Evolutionary conservation across 2,113 vertebrate genomes (phyloP).

Genomic region (Puntigrus tetrazona): DNA sequence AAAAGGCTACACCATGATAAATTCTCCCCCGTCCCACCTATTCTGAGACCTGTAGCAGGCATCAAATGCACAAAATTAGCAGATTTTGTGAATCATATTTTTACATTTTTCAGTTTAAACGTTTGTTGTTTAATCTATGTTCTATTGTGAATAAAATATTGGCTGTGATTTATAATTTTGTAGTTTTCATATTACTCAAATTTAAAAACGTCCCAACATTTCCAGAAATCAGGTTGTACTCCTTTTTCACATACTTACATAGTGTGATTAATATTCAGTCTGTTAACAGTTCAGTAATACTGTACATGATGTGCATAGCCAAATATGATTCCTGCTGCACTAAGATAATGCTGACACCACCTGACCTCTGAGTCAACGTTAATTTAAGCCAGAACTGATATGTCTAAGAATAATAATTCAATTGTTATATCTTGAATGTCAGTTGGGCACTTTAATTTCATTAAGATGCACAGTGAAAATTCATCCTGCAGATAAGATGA

Average conservation of each 20-base stretch:
- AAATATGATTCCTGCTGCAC: slow-evolving; percentile 19
- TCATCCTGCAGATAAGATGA: slow-evolving; percentile 16
- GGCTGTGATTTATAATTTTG: too few species aligned
- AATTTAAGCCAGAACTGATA: slow-evolving; percentile 22
- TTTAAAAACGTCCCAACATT: too few species aligned
- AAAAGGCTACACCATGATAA: too few species aligned
- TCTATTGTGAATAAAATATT: too few species aligned
- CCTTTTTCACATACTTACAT: background rate
- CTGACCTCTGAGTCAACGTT: slow-evolving; percentile 37
- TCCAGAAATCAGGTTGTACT: too few species aligned
- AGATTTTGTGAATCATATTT: too few species aligned
- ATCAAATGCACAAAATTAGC: too few species aligned
- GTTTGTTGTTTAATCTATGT: too few species aligned
- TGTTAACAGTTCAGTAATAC: background rate
- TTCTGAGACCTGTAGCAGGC: too few species aligned
- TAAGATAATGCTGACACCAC: background rate
- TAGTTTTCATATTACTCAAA: too few species aligned
- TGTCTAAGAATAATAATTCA: slow-evolving; percentile 28
- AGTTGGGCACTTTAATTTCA: slow-evolving; percentile 24
- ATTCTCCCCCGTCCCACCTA: too few species aligned
- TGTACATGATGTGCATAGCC: slow-evolving; percentile 1
- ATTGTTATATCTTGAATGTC: slow-evolving; percentile 31
- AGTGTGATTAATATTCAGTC: background rate
- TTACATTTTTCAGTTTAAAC: too few species aligned
- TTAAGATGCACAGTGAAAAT: slow-evolving; percentile 24